These are phyloP conservation scores for Diloba caeruleocephala DNA, from an alignment of 2,888 invertebrate species.

Conservation along the genomic window DNA sequence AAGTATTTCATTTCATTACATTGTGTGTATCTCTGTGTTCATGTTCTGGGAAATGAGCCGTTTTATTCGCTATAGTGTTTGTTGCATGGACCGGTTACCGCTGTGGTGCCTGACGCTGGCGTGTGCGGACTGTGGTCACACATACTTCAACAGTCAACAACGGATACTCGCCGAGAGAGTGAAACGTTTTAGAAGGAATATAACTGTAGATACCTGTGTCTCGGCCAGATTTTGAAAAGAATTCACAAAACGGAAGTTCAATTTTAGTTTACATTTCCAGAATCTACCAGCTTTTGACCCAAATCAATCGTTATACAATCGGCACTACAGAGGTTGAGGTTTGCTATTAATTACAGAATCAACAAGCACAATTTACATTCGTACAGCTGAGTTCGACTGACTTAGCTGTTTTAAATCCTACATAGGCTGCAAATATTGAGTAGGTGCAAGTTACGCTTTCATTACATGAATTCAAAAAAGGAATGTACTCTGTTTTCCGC, in stretches of 20 bases:
- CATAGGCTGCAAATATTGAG: conserved; percentile 7
- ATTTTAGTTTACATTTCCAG: conserved; percentile 20
- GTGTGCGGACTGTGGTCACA: conserved; percentile 74
- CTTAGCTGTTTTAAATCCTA: conserved; percentile 14
- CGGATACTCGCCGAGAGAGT: conserved; percentile 43
- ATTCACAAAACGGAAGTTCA: conserved; percentile 35
- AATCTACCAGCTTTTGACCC: conserved; percentile 49
- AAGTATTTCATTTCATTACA: conserved; percentile 31
- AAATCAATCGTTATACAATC: conserved; percentile 48
- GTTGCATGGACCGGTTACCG: conserved; percentile 55
- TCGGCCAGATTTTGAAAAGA: conserved; percentile 34
- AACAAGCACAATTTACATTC: conserved; percentile 56
- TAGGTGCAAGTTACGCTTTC: background rate
- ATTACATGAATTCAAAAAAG: too few species aligned
- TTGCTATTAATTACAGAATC: conserved; percentile 61
- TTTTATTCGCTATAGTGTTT: conserved; percentile 47
- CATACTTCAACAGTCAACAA: conserved; percentile 55
- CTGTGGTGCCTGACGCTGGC: conserved; percentile 57
- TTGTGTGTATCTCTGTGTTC: conserved; percentile 31
- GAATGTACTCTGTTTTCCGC: too few species aligned
- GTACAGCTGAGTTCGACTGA: conserved; percentile 11
- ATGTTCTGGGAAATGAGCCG: conserved; percentile 49
- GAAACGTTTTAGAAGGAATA: conserved; percentile 39
- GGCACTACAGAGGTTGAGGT: conserved; percentile 42
- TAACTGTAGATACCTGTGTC: conserved; percentile 29